phyloP scores from a whole-genome alignment of 2,797 vertebrate species.

The Onychomys arenicola region DNA sequence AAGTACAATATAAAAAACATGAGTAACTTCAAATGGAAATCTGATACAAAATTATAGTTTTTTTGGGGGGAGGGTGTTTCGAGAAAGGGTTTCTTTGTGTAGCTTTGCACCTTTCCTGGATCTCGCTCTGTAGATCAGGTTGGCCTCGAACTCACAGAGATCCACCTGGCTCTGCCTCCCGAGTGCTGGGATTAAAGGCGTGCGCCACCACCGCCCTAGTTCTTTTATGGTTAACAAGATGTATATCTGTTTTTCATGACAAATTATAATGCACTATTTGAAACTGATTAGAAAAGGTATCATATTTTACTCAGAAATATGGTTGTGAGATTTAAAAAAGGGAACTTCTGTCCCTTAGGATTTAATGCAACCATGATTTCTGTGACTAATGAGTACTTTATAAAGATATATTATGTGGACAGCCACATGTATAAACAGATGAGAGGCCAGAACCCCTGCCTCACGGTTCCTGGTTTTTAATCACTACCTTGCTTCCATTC shows the following conservation, averaged over 20 bases:
- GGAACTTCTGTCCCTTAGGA: background rate
- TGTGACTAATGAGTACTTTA: background rate
- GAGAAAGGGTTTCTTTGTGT: no score
- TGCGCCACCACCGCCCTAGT: no score
- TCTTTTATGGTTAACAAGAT: constrained; percentile 4
- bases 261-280: constrained; percentile 14
- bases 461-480: background rate
- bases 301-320: constrained; percentile 49
- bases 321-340: background rate
- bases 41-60: background rate
- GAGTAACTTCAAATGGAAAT: background rate
- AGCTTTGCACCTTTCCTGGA: no score
- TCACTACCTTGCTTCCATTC: background rate
- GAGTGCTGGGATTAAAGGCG: no score
- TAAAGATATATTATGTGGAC: constrained; percentile 8
- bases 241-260: background rate
- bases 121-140: no score
- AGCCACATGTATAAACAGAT: background rate
- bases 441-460: background rate
- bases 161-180: no score
- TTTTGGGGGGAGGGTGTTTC: no score
- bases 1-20: background rate
- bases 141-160: no score
- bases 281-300: constrained; percentile 16
- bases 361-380: constrained; percentile 28